Evolutionary conservation across 2,797 vertebrate genomes (phyloP).

Genomic region (Oreonectes daqikongensis): DNA sequence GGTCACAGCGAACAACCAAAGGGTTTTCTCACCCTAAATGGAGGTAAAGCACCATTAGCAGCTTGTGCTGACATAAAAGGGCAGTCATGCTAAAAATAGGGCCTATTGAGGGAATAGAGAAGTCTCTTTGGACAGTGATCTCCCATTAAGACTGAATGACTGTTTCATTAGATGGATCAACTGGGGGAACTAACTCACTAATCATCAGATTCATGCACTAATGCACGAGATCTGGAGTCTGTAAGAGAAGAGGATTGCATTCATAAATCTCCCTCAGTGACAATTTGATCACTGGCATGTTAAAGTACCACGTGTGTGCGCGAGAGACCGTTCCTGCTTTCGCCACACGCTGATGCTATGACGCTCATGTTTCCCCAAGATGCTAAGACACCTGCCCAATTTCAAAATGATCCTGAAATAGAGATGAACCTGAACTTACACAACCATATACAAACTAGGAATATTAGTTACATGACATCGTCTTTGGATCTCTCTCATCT

Average conservation of each 20-base stretch:
- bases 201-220: conserved; percentile 48
- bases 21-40: conserved; percentile 54
- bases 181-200: conserved; percentile 41
- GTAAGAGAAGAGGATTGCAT: conserved; percentile 27
- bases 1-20: conserved; percentile 46
- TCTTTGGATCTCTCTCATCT: neutral
- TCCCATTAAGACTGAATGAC: conserved; percentile 50
- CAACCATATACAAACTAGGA: neutral
- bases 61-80: conserved; percentile 35
- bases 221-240: conserved; percentile 37
- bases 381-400: neutral
- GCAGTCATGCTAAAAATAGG: conserved; percentile 52
- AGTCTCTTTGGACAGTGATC: conserved; percentile 47
- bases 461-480: neutral
- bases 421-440: neutral
- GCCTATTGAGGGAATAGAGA: conserved; percentile 44
- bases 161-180: conserved; percentile 51
- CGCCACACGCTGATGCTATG: neutral
- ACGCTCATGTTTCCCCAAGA: neutral
- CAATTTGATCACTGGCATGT: conserved; percentile 39
- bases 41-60: conserved; percentile 52
- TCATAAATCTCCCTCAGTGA: conserved; percentile 44
- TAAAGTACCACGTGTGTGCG: conserved; percentile 1
- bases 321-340: conserved; percentile 5
- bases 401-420: conserved; percentile 6